phyloP scores from a whole-genome alignment of 2,888 invertebrate species.

The Baronia brevicornis region DNA sequence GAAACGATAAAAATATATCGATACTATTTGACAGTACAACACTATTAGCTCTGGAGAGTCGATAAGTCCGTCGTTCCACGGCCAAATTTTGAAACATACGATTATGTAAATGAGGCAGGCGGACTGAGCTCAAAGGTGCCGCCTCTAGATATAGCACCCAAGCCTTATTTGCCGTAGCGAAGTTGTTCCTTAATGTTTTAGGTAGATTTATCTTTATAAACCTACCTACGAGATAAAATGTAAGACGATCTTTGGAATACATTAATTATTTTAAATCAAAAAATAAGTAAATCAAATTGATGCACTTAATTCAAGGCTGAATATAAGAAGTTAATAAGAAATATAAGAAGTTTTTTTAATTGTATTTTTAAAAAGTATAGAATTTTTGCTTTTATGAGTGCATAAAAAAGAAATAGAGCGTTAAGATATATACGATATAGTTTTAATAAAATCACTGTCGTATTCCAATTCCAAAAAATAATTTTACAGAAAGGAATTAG shows the following conservation, averaged over 20 bases:
- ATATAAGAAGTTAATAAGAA: no score
- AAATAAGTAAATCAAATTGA: not conserved
- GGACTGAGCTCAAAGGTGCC: conserved; percentile 46
- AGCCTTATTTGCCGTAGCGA: conserved; percentile 31
- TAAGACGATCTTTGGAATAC: conserved; percentile 8
- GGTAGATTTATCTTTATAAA: conserved; percentile 13
- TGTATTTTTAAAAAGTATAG: no score
- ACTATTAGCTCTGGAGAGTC: conserved; percentile 25
- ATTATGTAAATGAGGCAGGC: conserved; percentile 58
- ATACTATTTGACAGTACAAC: conserved; percentile 7
- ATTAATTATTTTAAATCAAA: not conserved
- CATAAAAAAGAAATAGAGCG: no score
- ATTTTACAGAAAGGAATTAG: no score
- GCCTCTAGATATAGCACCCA: conserved; percentile 39
- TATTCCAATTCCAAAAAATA: no score
- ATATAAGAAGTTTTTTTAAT: no score
- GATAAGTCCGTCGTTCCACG: conserved; percentile 37
- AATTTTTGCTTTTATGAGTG: no score
- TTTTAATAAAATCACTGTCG: no score
- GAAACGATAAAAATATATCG: not conserved
- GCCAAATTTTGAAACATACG: conserved; percentile 56
- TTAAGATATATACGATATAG: no score
- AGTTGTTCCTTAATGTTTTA: conserved; percentile 12
- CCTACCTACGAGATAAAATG: conserved; percentile 12
- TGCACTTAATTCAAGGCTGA: no score